Base-by-base conservation (phyloP, 2,888 invertebrate genomes). In the Eudasyphora cyanicolor region DNA sequence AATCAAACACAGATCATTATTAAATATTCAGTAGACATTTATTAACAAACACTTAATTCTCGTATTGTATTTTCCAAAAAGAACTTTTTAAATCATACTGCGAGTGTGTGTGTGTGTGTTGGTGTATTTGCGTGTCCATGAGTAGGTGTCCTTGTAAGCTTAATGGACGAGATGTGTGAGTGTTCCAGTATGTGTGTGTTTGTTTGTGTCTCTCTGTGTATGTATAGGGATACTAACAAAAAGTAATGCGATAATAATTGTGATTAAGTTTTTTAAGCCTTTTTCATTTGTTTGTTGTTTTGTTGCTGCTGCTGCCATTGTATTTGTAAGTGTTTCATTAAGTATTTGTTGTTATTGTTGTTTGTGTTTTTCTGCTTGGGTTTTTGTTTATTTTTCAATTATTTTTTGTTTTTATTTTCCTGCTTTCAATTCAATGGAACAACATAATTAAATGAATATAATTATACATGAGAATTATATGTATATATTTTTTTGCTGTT, bases 151-250 rank as follows among this genome's bases (percentile, higher is more conserved):
- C n/a, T n/a, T n/a, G n/a, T n/a, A n/a, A n/a, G n/a, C n/a, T n/a
- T n/a, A n/a, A 35, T 27, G 54, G 24, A 19, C n/a, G 49, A 32
- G 5, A 10, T 70, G 1, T 78, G 17, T 70, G 5, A 45, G 19
- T 77, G 32, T 60, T n/a, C 49, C 21, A 32, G 14, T 70, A 49
- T 75, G 29, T 49, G 54, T 17, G 60, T 24, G 60, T 29, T 38
- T 64, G 29, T 29, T 45, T 29, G 71, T 60, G 57, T 70, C n/a
- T n/a, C n/a, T n/a, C n/a, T 60, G 49, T 27, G 77, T 60, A 35
- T 35, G 62, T 64, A 24, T 19, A n/a, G 80, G 69, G 76, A 85
- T 84, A 82, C 87, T 88, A 88, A 88, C 42, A 67, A 42, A 67
- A 67, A 54, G 62, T 54, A 51, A 71, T 71, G 49, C 54, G 35